Evolutionary conservation across 2,888 invertebrate species (phyloP), one percentile per base, ranked within the genome.

Genomic region (Drosophila seclusa): DNA sequence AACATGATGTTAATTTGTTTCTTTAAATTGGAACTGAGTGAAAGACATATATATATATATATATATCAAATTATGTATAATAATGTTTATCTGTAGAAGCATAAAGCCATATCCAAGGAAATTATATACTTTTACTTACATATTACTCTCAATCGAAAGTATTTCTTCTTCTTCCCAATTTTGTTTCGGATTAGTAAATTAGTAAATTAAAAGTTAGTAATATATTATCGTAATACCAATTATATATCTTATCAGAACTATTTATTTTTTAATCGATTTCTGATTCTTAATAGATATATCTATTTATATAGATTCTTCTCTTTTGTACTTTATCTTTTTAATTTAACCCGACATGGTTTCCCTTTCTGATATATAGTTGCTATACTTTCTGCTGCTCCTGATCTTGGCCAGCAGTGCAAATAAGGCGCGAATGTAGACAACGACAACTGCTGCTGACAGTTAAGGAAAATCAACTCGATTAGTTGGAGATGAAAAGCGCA

Each of bases 391-490:
- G 53, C 53, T 60, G 62, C 61, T 75, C 42, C 76, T 54, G 63
- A 80, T 70, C 80, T 77, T 77, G 77, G 76, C 71, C 71, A 64
- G 60, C 38, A 65, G 24, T 24, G 40, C 42, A 36, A n/a, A n/a
- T 48, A 31, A 48, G 10, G 24, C 32, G 54, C 49, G 21, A 68
- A 11, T 60, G 40, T 36, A 60, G 36, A 52, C 31, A 54, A 52
- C 55, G 31, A 48, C 42, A 11, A 4, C 58, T 18, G 53, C 52
- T 38, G 53, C 36, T 27, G 66, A 18, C 53, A 49, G 45, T 45
- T 48, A 65, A 49, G 49, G 52, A 31, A 49, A 50, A 34, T 36
- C 40, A 58, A 36, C 59, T 75, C 58, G 52, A 49, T 34, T 29
- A 11, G 34, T 27, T 18, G 48, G 31, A 40, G 18, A 45, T 27